These are phyloP conservation scores for Philhelius pedissequus DNA, from an alignment of 2,888 invertebrate species.

Conservation along the genomic window DNA sequence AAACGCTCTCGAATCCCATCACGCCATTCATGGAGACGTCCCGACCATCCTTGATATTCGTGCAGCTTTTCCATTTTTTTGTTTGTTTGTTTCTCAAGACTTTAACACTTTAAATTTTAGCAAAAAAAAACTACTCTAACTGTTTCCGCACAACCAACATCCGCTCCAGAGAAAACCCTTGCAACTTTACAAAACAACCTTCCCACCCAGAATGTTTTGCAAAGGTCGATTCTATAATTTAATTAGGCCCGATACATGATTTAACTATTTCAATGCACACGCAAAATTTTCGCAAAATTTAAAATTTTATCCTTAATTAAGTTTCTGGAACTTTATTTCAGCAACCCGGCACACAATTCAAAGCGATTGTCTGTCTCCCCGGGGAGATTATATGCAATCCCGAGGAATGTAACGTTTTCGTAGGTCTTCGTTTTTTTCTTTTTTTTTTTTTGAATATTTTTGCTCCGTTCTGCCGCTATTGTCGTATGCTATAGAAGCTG, in stretches of 20 bases:
- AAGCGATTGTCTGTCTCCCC: constrained; percentile 32
- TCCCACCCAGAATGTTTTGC: constrained; percentile 16
- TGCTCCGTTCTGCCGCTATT: neutral
- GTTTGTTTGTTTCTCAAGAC: constrained; percentile 44
- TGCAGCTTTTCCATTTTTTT: constrained; percentile 88
- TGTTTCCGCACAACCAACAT: neutral
- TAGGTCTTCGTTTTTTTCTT: constrained; percentile 47
- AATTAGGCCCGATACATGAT: constrained; percentile 62
- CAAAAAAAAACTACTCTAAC: neutral
- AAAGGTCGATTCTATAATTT: constrained; percentile 62
- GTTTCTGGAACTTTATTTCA: constrained; percentile 46
- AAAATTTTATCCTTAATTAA: constrained; percentile 43
- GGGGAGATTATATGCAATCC: constrained; percentile 35
- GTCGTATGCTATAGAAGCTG: constrained; percentile 18
- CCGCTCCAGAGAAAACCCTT: neutral
- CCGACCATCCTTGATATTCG: constrained; percentile 88
- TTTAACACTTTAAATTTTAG: constrained; percentile 2
- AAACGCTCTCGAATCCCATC: constrained; percentile 84
- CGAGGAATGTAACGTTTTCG: constrained; percentile 40
- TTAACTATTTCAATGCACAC: constrained; percentile 47
- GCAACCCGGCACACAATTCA: neutral
- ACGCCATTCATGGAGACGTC: constrained; percentile 84
- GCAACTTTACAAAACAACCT: constrained; percentile 22
- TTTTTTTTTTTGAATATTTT: too few species aligned
- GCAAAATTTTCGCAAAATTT: constrained; percentile 28